A percentile compares a stretch with the other conserved stretches of the same genome.
Evolutionary conservation across 1,140 invertebrate species (phyloP).

Genomic region (Pogonognathellus flavescens): DNA sequence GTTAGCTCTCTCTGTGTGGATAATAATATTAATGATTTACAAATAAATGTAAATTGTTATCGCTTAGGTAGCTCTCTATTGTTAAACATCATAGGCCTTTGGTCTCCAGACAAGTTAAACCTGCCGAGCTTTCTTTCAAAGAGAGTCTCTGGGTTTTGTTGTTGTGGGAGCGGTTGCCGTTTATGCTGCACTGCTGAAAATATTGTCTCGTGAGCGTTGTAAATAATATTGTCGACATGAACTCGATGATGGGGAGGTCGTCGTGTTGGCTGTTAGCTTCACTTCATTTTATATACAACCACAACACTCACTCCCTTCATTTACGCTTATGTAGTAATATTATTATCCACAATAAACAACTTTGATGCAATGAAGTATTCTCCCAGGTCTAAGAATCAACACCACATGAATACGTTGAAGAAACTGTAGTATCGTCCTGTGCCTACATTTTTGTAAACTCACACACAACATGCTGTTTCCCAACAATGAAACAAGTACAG

Average conservation of each 20-base stretch:
- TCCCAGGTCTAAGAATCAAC: too few relatives aligned
- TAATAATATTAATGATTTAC: conserved; percentile 4
- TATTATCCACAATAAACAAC: too few relatives aligned
- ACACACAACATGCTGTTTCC: neutral
- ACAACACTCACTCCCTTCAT: too few relatives aligned
- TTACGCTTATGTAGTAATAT: too few relatives aligned
- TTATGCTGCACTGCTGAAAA: conserved; percentile 18
- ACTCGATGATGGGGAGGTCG: conserved; percentile 33
- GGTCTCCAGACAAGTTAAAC: neutral
- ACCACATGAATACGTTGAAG: too few relatives aligned
- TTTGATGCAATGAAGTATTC: too few relatives aligned
- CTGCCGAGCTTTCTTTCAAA: conserved; percentile 8
- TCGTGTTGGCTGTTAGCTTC: neutral
- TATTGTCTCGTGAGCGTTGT: conserved; percentile 48
- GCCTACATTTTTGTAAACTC: too few relatives aligned
- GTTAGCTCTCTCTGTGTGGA: neutral
- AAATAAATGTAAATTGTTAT: conserved; percentile 22
- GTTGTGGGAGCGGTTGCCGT: conserved; percentile 32
- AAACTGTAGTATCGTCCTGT: too few relatives aligned
- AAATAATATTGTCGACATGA: conserved; percentile 51
- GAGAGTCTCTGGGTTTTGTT: neutral
- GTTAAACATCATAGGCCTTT: conserved; percentile 23
- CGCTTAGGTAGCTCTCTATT: conserved; percentile 19
- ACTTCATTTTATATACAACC: neutral
- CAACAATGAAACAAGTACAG: neutral